Base-by-base conservation (phyloP, 2,113 vertebrate species). In the Triplophysa dalaica region DNA sequence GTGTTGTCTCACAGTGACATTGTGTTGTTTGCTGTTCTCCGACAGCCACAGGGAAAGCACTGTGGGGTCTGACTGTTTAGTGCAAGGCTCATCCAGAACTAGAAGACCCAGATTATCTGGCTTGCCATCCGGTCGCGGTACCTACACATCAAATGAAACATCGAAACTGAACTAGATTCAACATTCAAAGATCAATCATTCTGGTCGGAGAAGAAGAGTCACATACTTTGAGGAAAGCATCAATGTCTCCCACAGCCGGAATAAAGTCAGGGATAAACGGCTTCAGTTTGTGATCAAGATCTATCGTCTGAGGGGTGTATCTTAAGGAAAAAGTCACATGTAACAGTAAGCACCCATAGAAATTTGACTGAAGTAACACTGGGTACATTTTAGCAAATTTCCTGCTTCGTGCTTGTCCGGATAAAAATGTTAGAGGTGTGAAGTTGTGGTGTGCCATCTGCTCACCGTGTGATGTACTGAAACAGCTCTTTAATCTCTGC, bases 191-290 rank as follows among this genome's bases (percentile, higher is more conserved):
- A 4, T 38, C 4, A 72, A 21, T 38, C 22, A 10, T n/a, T 60
- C 41, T 26, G 10, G 56, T 48, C 4, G 13, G 10, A 48, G 17
- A 26, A 19, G 8, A 33, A 19, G 4, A 33, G 5, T 52, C 3
- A 67, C 0, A 2, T 85, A 98, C 98, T 95, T 99, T 99, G 8
- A 99, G 91, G 87, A 98, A 99, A 0, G 97, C 97, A 8, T 99
- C 98, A 0, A 98, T 99, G 89, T 99, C 98, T 17, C 98, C 98
- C 8, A 99, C 97, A 0, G 97, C 96, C 0, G 98, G 98, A 87
- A 99, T 98, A 81, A 97, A 98, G 87, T 98, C 96, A 4, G 98
- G 98, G 78, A 99, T 98, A 87, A 99, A 99, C 2, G 96, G 97
- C 82, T 95, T 98, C 85, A 99, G 91, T 70, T 94, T 98, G 90